Percentiles rank a stretch among this genome's conserved stretches.
Evolutionary conservation across 2,888 invertebrate species (phyloP).

Genomic region (Neoitamus cyanurus): DNA sequence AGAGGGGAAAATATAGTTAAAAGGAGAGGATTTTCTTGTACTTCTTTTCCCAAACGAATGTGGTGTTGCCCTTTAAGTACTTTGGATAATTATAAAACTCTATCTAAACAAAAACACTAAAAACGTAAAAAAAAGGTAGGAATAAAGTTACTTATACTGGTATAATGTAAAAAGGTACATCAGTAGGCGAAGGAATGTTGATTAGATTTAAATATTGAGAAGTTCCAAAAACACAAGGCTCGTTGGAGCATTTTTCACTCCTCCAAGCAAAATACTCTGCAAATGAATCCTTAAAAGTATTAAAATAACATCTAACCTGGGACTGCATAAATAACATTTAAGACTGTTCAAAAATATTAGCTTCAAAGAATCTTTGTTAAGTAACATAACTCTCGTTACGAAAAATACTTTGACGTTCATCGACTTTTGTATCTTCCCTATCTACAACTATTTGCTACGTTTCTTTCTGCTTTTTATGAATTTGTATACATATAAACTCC

Average conservation of each 20-base stretch:
- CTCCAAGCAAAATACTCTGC: background rate
- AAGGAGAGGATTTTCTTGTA: background rate
- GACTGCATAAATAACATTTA: constrained; percentile 20
- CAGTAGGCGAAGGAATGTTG: background rate
- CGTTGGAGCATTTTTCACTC: background rate
- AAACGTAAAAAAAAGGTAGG: background rate
- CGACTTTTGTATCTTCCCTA: background rate
- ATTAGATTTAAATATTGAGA: background rate
- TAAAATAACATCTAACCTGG: constrained; percentile 24
- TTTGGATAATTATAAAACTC: background rate
- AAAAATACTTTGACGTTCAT: constrained; percentile 33
- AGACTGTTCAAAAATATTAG: constrained; percentile 22
- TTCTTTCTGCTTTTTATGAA: background rate
- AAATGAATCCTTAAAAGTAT: constrained; percentile 13
- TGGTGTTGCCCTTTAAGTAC: background rate
- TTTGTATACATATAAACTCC: background rate
- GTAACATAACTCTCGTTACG: constrained; percentile 36
- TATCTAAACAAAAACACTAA: background rate
- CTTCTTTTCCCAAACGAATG: background rate
- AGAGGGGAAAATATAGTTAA: background rate
- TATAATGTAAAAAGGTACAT: background rate
- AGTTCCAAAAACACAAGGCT: background rate
- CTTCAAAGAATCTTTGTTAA: constrained; percentile 30
- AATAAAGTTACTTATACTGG: background rate
- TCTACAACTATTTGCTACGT: background rate